These are phyloP conservation scores for Sarcoramphus papa DNA, from an alignment of 2,797 vertebrate genomes.

Conservation along the genomic window DNA sequence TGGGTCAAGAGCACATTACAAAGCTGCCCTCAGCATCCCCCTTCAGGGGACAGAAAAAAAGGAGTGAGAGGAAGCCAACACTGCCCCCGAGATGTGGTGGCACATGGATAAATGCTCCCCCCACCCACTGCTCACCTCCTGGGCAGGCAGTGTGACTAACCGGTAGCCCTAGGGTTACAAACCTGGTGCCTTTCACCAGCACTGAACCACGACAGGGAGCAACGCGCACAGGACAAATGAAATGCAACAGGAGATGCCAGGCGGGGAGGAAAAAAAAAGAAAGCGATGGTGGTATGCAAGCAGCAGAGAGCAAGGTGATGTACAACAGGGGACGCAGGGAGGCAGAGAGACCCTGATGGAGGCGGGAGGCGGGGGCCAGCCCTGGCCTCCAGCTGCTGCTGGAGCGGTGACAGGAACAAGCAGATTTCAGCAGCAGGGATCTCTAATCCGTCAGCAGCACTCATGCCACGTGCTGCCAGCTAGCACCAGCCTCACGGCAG, in stretches of 20 bases:
- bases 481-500: conserved; percentile 24
- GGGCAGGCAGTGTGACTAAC: background rate
- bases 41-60: background rate
- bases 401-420: conserved; percentile 54
- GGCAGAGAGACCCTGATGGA: background rate
- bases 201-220: background rate
- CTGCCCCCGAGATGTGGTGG: background rate
- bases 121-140: background rate
- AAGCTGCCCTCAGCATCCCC: background rate
- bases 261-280: background rate
- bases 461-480: conserved; percentile 45
- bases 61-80: background rate
- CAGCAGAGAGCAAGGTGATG: background rate
- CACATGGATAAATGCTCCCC: background rate
- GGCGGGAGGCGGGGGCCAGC: background rate
- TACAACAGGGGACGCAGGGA: background rate
- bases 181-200: background rate
- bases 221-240: background rate
- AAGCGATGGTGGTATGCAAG: accelerated
- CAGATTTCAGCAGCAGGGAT: conserved; percentile 64
- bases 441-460: conserved; percentile 51
- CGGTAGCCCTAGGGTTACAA: background rate
- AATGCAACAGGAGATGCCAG: background rate
- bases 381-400: conserved; percentile 26
- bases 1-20: background rate